These are phyloP conservation scores for Oxyteleia sp. DNA, from an alignment of 2,888 invertebrate species.

Conservation along the genomic window DNA sequence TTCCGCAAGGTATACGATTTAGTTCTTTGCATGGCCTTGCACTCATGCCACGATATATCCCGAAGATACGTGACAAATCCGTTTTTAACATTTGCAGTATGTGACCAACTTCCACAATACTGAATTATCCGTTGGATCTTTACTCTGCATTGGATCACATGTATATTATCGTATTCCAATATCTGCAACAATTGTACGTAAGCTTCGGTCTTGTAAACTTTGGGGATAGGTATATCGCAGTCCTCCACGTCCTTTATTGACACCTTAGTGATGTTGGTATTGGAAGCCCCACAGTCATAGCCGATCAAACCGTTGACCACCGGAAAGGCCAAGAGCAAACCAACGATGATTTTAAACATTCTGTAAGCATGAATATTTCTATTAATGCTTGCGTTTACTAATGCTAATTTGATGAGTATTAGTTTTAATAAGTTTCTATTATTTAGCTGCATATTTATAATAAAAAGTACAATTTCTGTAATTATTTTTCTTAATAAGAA, in stretches of 20 bases:
- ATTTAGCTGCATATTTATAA: too few species aligned
- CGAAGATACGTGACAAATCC: constrained; percentile 52
- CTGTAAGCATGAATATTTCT: too few species aligned
- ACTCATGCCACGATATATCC: background rate
- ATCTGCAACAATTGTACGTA: background rate
- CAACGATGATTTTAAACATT: too few species aligned
- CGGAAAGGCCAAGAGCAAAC: too few species aligned
- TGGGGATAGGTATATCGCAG: background rate
- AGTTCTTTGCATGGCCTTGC: background rate
- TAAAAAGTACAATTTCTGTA: too few species aligned
- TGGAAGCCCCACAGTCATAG: background rate
- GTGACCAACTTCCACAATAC: constrained; percentile 64
- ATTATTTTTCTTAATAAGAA: too few species aligned
- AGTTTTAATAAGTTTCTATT: too few species aligned
- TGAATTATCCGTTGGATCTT: background rate
- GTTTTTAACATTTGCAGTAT: constrained; percentile 31
- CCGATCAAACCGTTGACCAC: background rate
- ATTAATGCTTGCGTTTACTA: too few species aligned
- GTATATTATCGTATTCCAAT: background rate
- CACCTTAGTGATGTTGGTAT: background rate
- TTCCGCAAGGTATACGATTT: background rate
- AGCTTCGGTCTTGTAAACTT: background rate
- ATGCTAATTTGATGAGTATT: too few species aligned
- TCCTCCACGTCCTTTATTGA: background rate
- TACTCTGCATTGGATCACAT: background rate